Conservation (phyloP, 2,888 invertebrate genomes). For the Leucania comma region DNA sequence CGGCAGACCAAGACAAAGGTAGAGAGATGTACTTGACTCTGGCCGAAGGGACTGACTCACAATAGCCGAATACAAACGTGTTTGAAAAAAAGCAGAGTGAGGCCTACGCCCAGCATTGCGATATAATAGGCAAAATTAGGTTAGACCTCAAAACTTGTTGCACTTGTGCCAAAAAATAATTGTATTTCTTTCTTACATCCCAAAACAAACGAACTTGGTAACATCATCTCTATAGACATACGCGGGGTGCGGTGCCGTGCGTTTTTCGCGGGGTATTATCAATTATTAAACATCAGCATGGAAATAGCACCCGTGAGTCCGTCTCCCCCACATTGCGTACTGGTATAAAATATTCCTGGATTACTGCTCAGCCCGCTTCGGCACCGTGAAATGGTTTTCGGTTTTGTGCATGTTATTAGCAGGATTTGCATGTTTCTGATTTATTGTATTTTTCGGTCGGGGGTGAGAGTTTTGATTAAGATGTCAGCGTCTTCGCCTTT, state of each 20-base stretch:
- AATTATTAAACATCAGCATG: constrained; percentile 91
- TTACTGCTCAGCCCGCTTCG: constrained; percentile 80
- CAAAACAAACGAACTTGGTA: constrained; percentile 56
- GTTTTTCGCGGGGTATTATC: constrained; percentile 91
- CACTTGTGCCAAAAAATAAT: too few relatives aligned
- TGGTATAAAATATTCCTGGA: constrained; percentile 90
- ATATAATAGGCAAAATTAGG: too few relatives aligned
- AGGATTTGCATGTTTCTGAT: constrained; percentile 90
- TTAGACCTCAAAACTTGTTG: too few relatives aligned
- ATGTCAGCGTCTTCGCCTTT: constrained; percentile 60
- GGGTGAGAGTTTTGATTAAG: constrained; percentile 69
- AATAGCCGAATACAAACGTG: too few relatives aligned
- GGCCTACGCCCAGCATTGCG: too few relatives aligned
- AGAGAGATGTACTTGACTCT: too few relatives aligned
- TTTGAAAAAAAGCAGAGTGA: too few relatives aligned
- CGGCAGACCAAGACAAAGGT: too few relatives aligned
- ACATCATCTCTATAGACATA: constrained; percentile 74
- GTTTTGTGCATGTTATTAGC: constrained; percentile 90
- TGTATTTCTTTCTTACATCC: not conserved
- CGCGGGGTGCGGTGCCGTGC: constrained; percentile 77
- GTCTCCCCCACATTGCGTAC: constrained; percentile 83
- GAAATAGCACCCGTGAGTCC: constrained; percentile 90
- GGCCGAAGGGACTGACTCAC: too few relatives aligned
- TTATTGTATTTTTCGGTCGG: constrained; percentile 84
- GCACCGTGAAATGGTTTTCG: constrained; percentile 89